Evolutionary conservation across 2,888 invertebrate species (phyloP), one percentile per base, ranked within the genome.

Genomic region (Parelbella ahira): DNA sequence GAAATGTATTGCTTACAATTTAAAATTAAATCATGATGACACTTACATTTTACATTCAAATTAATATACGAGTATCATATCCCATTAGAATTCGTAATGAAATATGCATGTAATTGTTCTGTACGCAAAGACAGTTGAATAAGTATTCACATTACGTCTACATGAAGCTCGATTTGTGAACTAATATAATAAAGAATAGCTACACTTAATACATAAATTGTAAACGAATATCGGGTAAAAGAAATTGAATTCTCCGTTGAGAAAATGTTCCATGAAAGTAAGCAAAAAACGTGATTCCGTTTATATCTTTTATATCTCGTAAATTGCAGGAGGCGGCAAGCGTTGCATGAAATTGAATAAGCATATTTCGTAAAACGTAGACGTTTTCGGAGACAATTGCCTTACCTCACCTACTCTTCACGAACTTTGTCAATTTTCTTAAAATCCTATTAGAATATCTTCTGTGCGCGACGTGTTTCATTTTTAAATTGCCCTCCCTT

Each of bases 321-420:
- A 87, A 87, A 87, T 86, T 86, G 87, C 84, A 87, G 84, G 87
- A 87, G 87, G 83, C 82, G 87, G 81, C 82, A 87, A 87, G 84
- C 87, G 84, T 87, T 87, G 87, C 87, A 87, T 87, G 87, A 87
- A 87, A 87, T 87, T 87, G 87, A 87, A 87, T 87, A 87, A 87
- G 87, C 87, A 86, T 86, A 87, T 87, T 87, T 86, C 87, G 87
- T 83, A 87, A 87, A 87, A 87, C 74, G 87, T 73, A 84, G 84
- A 73, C 87, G 86, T 87, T 87, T 86, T 86, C 63, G 76, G 83
- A 87, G 86, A 87, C 87, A 87, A 87, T 87, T 87, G 87, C 86
- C 87, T 86, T 86, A 86, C 86, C 84, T 87, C 87, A 87, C 86
- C 87, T 84, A 83, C 83, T 86, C 74, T 74, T 80, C 70, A 77